phyloP scores from a whole-genome alignment of 2,797 vertebrate species.

The Distichodus sexfasciatus region DNA sequence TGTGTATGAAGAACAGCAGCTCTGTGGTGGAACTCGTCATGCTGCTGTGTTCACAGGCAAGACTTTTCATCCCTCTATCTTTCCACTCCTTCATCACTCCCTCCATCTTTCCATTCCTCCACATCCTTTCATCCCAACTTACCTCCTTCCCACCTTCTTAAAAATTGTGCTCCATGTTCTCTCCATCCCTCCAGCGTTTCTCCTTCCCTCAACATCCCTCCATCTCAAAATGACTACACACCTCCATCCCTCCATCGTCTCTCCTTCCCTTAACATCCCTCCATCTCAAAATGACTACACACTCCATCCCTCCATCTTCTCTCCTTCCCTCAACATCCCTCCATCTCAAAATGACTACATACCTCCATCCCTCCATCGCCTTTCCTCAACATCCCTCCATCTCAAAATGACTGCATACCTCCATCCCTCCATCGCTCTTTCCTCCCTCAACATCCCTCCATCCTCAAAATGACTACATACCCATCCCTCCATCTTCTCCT shows the following conservation, averaged over 20 bases:
- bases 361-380: no score
- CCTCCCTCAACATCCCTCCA: no score
- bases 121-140: slow-evolving; percentile 22
- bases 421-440: no score
- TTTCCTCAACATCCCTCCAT: no score
- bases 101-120: slow-evolving; percentile 37
- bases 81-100: slow-evolving; percentile 45
- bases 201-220: slow-evolving; percentile 44
- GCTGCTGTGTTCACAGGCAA: slow-evolving; percentile 98
- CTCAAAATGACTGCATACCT: no score
- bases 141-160: not conserved
- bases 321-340: no score
- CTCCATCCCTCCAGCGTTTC: slow-evolving; percentile 25
- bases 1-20: slow-evolving; percentile 98
- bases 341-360: no score
- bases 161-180: slow-evolving; percentile 49
- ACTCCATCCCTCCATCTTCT: no score
- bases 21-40: slow-evolving; percentile 98
- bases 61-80: slow-evolving; percentile 45
- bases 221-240: not conserved
- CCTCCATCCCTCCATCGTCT: slow-evolving; percentile 34
- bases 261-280: not conserved
- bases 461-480: no score
- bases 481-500: no score
- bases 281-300: no score